These are phyloP conservation scores for Synanthedon myopaeformis DNA, from an alignment of 2,888 invertebrate species.

Conservation along the genomic window DNA sequence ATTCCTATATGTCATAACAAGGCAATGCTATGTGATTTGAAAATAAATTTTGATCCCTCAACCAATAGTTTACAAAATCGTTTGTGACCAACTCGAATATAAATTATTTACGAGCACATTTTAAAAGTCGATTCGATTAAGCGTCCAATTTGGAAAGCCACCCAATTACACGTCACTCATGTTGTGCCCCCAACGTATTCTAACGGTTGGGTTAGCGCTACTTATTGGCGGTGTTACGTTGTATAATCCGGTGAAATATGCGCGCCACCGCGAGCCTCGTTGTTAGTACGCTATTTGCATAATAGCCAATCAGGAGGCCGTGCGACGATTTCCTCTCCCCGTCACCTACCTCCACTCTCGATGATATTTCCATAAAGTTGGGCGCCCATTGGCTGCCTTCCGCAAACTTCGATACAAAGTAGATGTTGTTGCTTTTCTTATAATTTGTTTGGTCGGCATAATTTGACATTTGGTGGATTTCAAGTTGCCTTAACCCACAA, in stretches of 20 bases:
- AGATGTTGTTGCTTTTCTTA: not conserved
- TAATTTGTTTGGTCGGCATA: not conserved
- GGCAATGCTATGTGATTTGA: too few species aligned
- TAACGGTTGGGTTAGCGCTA: not conserved
- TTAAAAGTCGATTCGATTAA: not conserved
- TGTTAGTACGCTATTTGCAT: slow-evolving; percentile 19
- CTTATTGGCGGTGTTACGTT: not conserved
- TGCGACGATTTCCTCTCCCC: slow-evolving; percentile 14
- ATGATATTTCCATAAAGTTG: slow-evolving; percentile 13
- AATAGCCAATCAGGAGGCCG: slow-evolving; percentile 24
- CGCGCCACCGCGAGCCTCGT: slow-evolving; percentile 5
- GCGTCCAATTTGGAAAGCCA: not conserved
- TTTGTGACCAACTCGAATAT: not conserved
- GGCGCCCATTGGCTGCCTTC: slow-evolving; percentile 7
- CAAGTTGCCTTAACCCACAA: too few species aligned
- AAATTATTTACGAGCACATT: not conserved
- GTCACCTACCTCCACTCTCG: slow-evolving; percentile 3
- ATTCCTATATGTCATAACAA: too few species aligned
- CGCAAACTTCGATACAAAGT: not conserved
- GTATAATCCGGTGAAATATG: slow-evolving; percentile 5
- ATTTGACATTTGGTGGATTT: too few species aligned
- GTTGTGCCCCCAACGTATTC: not conserved
- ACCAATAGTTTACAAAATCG: too few species aligned
- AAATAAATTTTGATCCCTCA: too few species aligned
- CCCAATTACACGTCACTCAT: not conserved